Evolutionary conservation across 2,113 vertebrate species (phyloP).

Genomic region (Psilopogon haemacephalus): DNA sequence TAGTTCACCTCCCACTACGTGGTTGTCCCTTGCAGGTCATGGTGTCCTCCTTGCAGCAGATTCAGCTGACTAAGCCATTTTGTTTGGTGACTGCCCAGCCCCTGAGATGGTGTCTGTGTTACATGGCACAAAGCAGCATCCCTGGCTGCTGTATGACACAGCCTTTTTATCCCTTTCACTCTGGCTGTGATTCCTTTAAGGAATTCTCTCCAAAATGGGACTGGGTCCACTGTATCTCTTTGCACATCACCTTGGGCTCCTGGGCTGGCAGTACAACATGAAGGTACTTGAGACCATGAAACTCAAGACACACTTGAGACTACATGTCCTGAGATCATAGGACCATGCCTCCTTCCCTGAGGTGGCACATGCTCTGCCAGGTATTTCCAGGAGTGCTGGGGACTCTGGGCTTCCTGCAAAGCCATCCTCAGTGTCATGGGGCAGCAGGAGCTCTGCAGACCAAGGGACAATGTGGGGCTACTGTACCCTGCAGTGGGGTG

Average conservation of each 20-base stretch:
- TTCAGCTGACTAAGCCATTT: neutral
- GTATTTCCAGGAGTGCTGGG: neutral
- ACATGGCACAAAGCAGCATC: neutral
- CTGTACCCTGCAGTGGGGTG: neutral
- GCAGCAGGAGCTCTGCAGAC: neutral
- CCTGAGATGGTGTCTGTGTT: neutral
- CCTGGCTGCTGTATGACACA: neutral
- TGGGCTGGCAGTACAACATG: neutral
- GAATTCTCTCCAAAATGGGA: neutral
- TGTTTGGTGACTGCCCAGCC: neutral
- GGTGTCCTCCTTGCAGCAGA: neutral
- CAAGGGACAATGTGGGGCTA: neutral
- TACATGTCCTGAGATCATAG: neutral
- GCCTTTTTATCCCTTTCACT: neutral
- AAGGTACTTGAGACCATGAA: neutral
- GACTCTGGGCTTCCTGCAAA: neutral
- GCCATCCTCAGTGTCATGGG: fast-evolving
- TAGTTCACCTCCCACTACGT: neutral
- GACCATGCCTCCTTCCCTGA: neutral
- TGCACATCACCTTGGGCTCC: neutral
- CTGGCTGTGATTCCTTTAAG: neutral
- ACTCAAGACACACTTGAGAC: fast-evolving
- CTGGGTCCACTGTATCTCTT: neutral
- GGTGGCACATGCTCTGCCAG: neutral
- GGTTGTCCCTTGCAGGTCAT: neutral